phyloP scores from a whole-genome alignment of 1,140 invertebrate species.

The Neodiprion lecontei region DNA sequence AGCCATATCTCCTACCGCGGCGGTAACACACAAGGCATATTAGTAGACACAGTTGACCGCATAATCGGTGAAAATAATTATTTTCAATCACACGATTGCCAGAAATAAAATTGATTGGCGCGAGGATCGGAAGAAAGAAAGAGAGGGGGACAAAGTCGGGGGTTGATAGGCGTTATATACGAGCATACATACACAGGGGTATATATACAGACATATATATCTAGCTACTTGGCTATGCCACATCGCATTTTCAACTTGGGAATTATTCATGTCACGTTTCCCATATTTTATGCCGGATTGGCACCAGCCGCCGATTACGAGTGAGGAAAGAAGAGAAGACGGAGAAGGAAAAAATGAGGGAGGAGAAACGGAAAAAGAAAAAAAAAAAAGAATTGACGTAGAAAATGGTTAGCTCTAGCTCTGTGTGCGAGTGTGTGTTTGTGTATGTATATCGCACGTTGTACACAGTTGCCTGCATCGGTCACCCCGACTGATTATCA shows the following conservation, averaged over 20 bases:
- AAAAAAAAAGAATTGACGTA: not conserved
- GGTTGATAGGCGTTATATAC: not conserved
- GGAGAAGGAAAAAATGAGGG: not conserved
- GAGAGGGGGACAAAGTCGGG: not conserved
- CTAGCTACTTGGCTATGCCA: slow-evolving; percentile 30
- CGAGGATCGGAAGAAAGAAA: not conserved
- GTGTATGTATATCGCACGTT: too few species aligned
- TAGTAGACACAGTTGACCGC: too few species aligned
- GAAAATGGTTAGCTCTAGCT: not conserved
- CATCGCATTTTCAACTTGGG: slow-evolving; percentile 30
- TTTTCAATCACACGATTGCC: too few species aligned
- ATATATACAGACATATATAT: not conserved
- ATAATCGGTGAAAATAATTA: too few species aligned
- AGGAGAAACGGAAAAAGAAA: not conserved
- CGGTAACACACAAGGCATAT: too few species aligned
- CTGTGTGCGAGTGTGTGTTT: too few species aligned
- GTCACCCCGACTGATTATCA: too few species aligned
- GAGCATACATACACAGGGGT: too few species aligned
- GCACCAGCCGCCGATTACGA: slow-evolving; percentile 18
- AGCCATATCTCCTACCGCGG: too few species aligned
- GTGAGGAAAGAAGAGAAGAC: not conserved
- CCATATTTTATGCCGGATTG: slow-evolving; percentile 42
- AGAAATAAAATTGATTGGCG: not conserved
- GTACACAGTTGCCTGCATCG: too few species aligned
- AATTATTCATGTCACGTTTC: slow-evolving; percentile 55